Base-by-base conservation (phyloP, 2,113 vertebrate genomes). In the Abramis brama region DNA sequence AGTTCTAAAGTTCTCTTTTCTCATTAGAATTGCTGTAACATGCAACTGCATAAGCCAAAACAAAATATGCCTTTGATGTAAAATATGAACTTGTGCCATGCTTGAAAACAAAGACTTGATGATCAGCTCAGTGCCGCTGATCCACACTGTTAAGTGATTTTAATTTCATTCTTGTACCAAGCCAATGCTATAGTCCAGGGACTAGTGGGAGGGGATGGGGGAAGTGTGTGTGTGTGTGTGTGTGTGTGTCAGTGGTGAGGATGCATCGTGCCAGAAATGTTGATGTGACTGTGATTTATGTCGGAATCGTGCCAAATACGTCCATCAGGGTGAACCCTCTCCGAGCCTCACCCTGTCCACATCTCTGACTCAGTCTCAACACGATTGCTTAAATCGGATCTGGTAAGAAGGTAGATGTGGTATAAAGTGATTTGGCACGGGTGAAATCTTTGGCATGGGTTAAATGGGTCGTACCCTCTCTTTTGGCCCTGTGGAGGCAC, bases 221-320 rank as follows among this genome's bases (percentile, higher is more conserved):
- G 27, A 62, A 73, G 9, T 76, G 70, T 73, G 70, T 43, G 70
- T 17, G 23, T 39, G 57, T n/a, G 9, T 76, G 70, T 73, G 70
- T 43, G 70, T 79, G 64, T 33, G 66, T 73, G 83, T 77, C n/a
- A 74, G 86, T 73, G 50, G 55, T 76, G 50, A 70, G 43, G 74
- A 66, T 52, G 4, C 50, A 5, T n/a, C 30, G 52, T 88, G 85
- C 86, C 79, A 83, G 79, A 71, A 88, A 86, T 86, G 81, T 82
- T 86, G 84, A 85, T 85, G 82, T 86, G 86, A 89, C 82, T 66
- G 82, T 85, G 79, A 57, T 83, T 90, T 57, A 87, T 88, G 52
- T 88, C 43, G 55, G 73, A 62, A 36, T n/a, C 19, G 43, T 85
- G 88, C 89, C 87, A 87, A 83, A 78, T 55, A 50, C 77, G 59